Percentiles rank a stretch among this genome's conserved stretches.
phyloP scores from a whole-genome alignment of 1,140 invertebrate species.

The Atta texana region DNA sequence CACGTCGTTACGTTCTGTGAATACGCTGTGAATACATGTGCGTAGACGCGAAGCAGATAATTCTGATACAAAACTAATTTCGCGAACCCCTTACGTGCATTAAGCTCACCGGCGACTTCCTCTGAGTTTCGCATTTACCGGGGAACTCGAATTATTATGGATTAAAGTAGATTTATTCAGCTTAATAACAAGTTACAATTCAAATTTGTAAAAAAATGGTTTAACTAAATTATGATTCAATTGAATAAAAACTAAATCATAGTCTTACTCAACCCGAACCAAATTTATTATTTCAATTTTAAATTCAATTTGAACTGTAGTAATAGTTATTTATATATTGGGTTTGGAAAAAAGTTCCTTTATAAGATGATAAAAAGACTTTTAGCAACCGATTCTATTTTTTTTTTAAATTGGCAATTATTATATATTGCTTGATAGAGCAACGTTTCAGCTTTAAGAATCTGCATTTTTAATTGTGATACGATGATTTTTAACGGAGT shows the following conservation, averaged over 20 bases:
- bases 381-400: no score
- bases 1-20: slow-evolving; percentile 68
- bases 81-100: slow-evolving; percentile 48
- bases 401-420: no score
- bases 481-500: no score
- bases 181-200: not conserved
- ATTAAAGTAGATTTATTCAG: slow-evolving; percentile 3
- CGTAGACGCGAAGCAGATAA: slow-evolving; percentile 57
- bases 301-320: not conserved
- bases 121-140: not conserved
- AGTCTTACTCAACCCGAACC: not conserved
- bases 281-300: not conserved
- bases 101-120: slow-evolving; percentile 43
- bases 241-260: not conserved
- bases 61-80: slow-evolving; percentile 62
- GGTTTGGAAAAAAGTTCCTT: no score
- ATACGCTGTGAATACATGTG: slow-evolving; percentile 55
- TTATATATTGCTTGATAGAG: no score
- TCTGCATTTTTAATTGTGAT: no score
- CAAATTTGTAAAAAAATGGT: not conserved
- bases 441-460: no score
- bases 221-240: not conserved
- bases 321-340: not conserved
- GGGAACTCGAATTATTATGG: slow-evolving; percentile 9
- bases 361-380: no score